phyloP scores from a whole-genome alignment of 2,888 invertebrate species.

The Latrodectus hesperus region DNA sequence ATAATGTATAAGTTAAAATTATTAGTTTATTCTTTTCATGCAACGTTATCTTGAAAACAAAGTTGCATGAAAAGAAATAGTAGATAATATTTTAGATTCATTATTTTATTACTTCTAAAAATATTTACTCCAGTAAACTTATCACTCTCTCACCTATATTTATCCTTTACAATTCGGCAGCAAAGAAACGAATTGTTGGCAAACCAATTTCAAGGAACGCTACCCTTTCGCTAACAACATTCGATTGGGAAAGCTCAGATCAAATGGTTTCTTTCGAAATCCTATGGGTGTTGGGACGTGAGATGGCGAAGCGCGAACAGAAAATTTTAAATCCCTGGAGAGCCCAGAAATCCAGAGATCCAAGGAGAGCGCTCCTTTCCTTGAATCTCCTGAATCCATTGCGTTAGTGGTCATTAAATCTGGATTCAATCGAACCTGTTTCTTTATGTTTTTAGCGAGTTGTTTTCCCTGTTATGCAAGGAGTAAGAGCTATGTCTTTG shows the following conservation, averaged over 20 bases:
- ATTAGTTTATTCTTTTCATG: background rate
- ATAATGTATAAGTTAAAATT: background rate
- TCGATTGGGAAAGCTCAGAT: conserved; percentile 20
- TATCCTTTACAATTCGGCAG: background rate
- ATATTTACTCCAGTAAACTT: background rate
- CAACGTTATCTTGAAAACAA: background rate
- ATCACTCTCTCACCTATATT: conserved; percentile 6
- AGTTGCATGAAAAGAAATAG: background rate
- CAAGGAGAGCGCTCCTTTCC: conserved; percentile 11
- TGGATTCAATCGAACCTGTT: conserved; percentile 45
- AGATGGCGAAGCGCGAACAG: conserved; percentile 43
- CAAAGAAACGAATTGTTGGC: conserved; percentile 33
- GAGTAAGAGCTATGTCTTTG: background rate
- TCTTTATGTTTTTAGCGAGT: conserved; percentile 30
- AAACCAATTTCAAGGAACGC: conserved; percentile 44
- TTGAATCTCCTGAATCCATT: conserved; percentile 38
- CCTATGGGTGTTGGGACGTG: conserved; percentile 32
- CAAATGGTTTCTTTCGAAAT: conserved; percentile 10
- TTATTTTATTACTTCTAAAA: background rate
- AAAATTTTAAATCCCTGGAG: conserved; percentile 49
- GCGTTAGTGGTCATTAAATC: conserved; percentile 64
- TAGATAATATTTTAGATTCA: background rate
- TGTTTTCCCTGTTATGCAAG: background rate
- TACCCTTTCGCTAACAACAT: conserved; percentile 36
- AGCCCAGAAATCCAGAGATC: background rate